A percentile compares a stretch with the other conserved stretches of the same genome.
These are phyloP conservation scores for Atherinomorus stipes DNA, from an alignment of 2,113 vertebrate species.

Conservation along the genomic window DNA sequence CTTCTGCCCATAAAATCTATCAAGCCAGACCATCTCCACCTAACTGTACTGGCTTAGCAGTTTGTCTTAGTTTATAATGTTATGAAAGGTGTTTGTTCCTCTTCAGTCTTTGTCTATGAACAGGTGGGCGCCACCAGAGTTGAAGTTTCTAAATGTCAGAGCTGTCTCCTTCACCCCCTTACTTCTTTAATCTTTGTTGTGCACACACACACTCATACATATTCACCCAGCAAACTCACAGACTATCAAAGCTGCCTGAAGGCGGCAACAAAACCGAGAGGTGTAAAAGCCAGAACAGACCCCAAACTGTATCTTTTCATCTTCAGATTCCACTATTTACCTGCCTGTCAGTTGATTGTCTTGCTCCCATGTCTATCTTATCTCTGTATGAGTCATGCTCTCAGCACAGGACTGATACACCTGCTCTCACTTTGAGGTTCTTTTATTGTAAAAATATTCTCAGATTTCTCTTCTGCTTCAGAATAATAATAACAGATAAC, in stretches of 20 bases:
- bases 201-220: slow-evolving; percentile 31
- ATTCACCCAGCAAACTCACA: slow-evolving; percentile 42
- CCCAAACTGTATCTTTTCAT: slow-evolving; percentile 69
- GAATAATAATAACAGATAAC: neutral
- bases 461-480: neutral
- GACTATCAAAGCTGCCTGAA: slow-evolving; percentile 66
- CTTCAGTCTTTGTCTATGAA: slow-evolving; percentile 57
- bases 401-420: slow-evolving; percentile 46
- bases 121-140: slow-evolving; percentile 65
- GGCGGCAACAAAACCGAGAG: slow-evolving; percentile 56
- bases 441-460: slow-evolving; percentile 8
- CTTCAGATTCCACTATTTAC: slow-evolving; percentile 63
- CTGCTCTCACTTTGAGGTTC: slow-evolving; percentile 33
- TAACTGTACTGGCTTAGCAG: slow-evolving; percentile 7
- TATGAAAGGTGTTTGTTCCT: slow-evolving; percentile 59
- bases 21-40: neutral
- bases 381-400: slow-evolving; percentile 65
- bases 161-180: slow-evolving; percentile 66
- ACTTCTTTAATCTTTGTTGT: slow-evolving; percentile 70
- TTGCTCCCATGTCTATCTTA: slow-evolving; percentile 57
- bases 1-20: neutral
- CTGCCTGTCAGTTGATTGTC: slow-evolving; percentile 67
- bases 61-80: slow-evolving; percentile 23
- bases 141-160: slow-evolving; percentile 78
- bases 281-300: slow-evolving; percentile 59